Base-by-base conservation (phyloP, 1,140 invertebrate species). In the Vollenhovia emeryi region DNA sequence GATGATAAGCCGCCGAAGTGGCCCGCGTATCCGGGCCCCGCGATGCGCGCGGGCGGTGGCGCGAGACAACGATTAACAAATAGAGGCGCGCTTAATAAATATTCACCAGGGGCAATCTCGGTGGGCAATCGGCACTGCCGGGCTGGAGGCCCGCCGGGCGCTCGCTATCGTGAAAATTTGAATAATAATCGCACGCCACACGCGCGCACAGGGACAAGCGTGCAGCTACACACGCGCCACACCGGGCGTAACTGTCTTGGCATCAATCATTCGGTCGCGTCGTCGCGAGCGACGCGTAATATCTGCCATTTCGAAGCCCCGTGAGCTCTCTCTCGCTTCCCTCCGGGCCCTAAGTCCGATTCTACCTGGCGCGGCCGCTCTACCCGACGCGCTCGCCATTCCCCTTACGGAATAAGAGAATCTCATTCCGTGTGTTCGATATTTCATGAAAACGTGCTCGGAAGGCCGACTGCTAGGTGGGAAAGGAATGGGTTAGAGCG, bases 351-450 rank as follows among this genome's bases (percentile, higher is more conserved):
- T 2, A 43, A 48, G 57, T 36, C 55, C 71, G 40, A 73, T 33
- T 27, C 60, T 55, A 18, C 21, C 57, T 9, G 55, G 15, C 15
- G n/a, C 60, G 15, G n/a, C n/a, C 9, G 27, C 27, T 68, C 60
- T 68, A 13, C 69, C 76, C 40, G n/a, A 48, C 48, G 24, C 13
- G 24, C 6, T 50, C 33, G 33, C 43, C 48, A 40, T 85, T 73
- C 79, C 73, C 40, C 55, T 88, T 71, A 30, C 74, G 75, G 84
- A 89, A 91, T 90, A 87, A 88, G 88, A 89, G 88, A 92, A 93
- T 93, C 92, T 92, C 89, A 93, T 93, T 93, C 74, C 86, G 73
- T 84, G 86, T 88, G 88, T 91, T 93, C 92, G 93, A 93, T 93
- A 92, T 92, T 93, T 92, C 91, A 93, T 92, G 90, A 88, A 90